phyloP scores from a whole-genome alignment of 2,113 vertebrate species.

The Athene cunicularia region DNA sequence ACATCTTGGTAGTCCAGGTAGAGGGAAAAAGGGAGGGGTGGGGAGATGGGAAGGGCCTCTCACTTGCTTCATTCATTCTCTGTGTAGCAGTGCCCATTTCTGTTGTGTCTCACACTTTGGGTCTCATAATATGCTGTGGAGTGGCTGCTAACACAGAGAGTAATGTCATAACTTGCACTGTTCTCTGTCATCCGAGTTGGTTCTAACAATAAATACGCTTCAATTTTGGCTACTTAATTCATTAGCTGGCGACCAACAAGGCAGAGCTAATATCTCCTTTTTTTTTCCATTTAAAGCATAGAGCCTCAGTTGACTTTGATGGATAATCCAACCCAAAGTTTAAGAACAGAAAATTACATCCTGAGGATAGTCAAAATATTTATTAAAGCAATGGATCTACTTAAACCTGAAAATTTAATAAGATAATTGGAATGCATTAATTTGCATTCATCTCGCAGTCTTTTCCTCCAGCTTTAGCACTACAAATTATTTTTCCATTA shows the following conservation, averaged over 20 bases:
- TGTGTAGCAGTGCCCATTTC: neutral
- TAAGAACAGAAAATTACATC: conserved; percentile 4
- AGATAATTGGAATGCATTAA: neutral
- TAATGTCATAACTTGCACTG: neutral
- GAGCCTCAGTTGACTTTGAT: neutral
- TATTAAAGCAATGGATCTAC: conserved; percentile 2
- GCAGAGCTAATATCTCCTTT: neutral
- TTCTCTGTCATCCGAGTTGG: neutral
- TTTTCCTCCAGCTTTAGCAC: neutral
- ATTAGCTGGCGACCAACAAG: neutral
- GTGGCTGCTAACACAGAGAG: neutral
- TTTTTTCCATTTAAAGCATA: neutral
- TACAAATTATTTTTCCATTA: neutral
- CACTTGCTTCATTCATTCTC: neutral
- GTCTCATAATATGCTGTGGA: neutral
- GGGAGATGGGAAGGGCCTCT: neutral
- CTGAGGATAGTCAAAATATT: neutral
- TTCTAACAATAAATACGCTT: neutral
- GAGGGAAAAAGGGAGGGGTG: neutral
- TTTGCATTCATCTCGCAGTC: neutral
- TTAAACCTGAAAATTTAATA: neutral
- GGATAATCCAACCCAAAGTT: neutral
- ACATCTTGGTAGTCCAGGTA: no score
- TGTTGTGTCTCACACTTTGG: neutral
- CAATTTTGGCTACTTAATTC: neutral